Conservation (phyloP, 1,140 invertebrate genomes). For the Orchestia grillus region DNA sequence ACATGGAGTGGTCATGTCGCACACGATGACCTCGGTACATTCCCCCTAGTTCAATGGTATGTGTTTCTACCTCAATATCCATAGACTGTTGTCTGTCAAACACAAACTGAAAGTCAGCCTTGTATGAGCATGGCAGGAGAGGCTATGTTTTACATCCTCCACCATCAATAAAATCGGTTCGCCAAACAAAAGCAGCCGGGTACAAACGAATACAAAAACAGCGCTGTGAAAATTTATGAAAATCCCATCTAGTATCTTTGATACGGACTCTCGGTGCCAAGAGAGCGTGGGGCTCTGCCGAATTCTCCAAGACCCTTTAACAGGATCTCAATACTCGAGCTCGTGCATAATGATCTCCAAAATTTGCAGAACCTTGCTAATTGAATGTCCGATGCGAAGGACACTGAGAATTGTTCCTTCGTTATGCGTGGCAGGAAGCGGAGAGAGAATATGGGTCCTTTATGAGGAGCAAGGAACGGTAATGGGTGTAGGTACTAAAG, state of each 20-base stretch:
- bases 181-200: neutral
- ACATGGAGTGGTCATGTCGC: too few species aligned
- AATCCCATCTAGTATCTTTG: neutral
- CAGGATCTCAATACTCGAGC: neutral
- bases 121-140: neutral
- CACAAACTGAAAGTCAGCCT: too few species aligned
- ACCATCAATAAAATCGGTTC: neutral
- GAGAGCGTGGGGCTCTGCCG: neutral
- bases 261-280: neutral
- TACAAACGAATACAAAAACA: neutral
- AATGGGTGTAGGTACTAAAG: neutral
- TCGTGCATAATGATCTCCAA: neutral
- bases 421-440: too few species aligned
- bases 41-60: too few species aligned
- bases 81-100: neutral
- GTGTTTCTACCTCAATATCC: too few species aligned
- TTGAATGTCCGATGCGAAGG: neutral
- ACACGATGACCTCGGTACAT: too few species aligned
- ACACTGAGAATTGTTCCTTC: neutral
- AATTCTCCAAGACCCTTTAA: neutral
- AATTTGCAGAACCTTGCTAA: neutral
- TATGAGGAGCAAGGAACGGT: neutral
- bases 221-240: neutral
- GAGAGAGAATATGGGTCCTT: neutral
- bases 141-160: neutral